phyloP scores from a whole-genome alignment of 2,888 invertebrate species.

The Aplocera efformata region DNA sequence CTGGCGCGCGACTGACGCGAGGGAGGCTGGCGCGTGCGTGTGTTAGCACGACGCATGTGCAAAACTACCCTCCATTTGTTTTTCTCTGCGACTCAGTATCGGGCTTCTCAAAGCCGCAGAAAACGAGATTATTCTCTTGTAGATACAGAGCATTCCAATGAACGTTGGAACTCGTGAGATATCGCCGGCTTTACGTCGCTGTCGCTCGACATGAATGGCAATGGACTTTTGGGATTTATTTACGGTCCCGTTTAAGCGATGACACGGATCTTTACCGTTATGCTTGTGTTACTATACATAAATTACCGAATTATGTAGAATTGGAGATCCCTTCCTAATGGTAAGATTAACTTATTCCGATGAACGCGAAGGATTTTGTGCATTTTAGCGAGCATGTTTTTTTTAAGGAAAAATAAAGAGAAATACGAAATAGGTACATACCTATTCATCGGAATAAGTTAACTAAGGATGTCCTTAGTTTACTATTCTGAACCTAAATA shows the following conservation, averaged over 20 bases:
- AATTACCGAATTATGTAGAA: too few species aligned
- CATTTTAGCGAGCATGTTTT: too few species aligned
- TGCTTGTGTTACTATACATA: background rate
- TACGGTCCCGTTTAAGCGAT: slow-evolving; percentile 14
- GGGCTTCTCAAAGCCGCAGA: slow-evolving; percentile 54
- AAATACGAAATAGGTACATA: too few species aligned
- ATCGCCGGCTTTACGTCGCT: slow-evolving; percentile 50
- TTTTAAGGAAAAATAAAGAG: too few species aligned
- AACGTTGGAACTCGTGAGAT: slow-evolving; percentile 48
- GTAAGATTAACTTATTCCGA: too few species aligned
- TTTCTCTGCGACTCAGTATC: slow-evolving; percentile 57
- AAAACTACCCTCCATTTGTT: slow-evolving; percentile 60
- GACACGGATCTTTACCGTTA: slow-evolving; percentile 8
- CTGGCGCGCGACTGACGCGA: slow-evolving; percentile 65
- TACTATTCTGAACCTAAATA: too few species aligned
- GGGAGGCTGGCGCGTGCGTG: slow-evolving; percentile 55
- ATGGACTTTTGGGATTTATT: slow-evolving; percentile 31
- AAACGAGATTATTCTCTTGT: slow-evolving; percentile 66
- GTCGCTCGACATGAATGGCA: slow-evolving; percentile 48
- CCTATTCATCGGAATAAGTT: too few species aligned
- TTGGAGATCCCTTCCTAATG: too few species aligned
- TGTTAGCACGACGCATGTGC: slow-evolving; percentile 58
- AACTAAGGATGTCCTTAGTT: too few species aligned
- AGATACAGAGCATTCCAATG: slow-evolving; percentile 62
- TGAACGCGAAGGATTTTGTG: too few species aligned